Conservation (phyloP, 2,797 vertebrate genomes). For the Nyctibius grandis region DNA sequence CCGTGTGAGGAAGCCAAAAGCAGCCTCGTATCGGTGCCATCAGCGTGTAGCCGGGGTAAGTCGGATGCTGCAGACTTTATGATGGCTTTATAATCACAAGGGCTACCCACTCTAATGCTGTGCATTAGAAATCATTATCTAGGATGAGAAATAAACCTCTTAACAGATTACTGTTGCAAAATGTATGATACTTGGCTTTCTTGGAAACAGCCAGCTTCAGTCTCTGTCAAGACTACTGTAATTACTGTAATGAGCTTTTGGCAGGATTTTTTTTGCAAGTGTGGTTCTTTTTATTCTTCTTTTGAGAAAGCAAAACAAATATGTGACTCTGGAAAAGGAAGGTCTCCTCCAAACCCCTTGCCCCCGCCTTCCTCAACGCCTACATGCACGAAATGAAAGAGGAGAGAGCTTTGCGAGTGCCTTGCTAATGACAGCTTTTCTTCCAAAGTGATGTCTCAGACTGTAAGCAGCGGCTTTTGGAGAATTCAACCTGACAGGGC, state of each 20-base stretch:
- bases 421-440: background rate
- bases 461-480: slow-evolving; percentile 31
- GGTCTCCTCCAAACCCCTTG: background rate
- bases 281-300: background rate
- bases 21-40: fast-evolving
- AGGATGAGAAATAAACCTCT: background rate
- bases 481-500: slow-evolving; percentile 12
- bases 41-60: background rate
- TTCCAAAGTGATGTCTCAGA: background rate
- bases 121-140: background rate
- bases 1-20: fast-evolving
- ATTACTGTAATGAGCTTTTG: slow-evolving; percentile 27
- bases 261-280: background rate
- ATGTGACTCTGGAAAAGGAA: background rate
- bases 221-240: background rate
- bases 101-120: background rate
- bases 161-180: background rate
- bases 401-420: background rate
- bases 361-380: background rate
- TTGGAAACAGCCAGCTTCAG: background rate
- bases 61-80: background rate
- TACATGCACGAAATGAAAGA: background rate
- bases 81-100: background rate
- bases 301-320: background rate
- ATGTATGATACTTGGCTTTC: background rate